Base-by-base conservation (phyloP, 2,888 invertebrate genomes). In the Nowickia ferox region DNA sequence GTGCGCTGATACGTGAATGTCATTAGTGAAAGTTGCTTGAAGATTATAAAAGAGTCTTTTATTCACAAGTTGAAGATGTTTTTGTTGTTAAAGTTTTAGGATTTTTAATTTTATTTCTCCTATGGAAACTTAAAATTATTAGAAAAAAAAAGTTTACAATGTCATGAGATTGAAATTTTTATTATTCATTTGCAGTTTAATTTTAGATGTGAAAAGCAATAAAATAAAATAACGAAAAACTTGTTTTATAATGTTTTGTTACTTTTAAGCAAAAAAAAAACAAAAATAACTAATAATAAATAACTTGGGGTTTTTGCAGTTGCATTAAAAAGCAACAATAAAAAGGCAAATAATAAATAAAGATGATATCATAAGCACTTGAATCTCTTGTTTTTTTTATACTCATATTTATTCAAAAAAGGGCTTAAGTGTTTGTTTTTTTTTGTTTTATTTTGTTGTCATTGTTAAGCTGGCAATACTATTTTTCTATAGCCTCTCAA, bases 21-120 rank as follows among this genome's bases (percentile, higher is more conserved):
- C 81, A 80, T 59, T 57, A 77, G 80, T 76, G 84, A 81, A 84
- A 81, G 84, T 84, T 81, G 76, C 68, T 65, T 75, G 80, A 72
- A 22, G 53, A 51, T 71, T 51, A 53, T 38, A 65, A 15, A n/a
- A 76, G 30, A 40, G 17, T 38, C n/a, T n/a, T 76, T 55, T 57
- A 30, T 30, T 48, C 42, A 9, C 1, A 59, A 68, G 40, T 57
- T 42, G 17, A 42, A 57, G 48, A 74, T 71, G 19, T 2, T 69
- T 15, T 51, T 71, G 48, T 40, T 61, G 17, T 74, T 44, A 11
- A 79, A 57, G 59, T 11, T 59, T 42, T 38, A 38, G n/a, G 30
- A 13, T 42, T 57, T 46, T 55, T 55, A 9, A 44, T 59, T 59
- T 44, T 48, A 22, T 38, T 53, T 42, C 22, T 17, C 11, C 19